These are phyloP conservation scores for Clarias magur DNA, from an alignment of 2,113 vertebrate species.

Conservation along the genomic window DNA sequence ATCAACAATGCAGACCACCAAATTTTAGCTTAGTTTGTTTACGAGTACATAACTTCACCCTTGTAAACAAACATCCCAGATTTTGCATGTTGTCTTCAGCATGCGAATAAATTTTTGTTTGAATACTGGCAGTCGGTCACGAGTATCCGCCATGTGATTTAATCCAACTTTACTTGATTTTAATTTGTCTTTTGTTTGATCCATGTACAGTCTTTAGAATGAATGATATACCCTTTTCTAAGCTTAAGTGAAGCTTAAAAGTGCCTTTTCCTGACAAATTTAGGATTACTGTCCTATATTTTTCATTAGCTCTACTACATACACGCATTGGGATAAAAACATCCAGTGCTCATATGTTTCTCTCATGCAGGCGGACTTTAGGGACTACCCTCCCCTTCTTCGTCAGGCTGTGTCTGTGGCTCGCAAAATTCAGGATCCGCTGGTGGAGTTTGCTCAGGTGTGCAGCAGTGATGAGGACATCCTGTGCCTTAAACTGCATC, in stretches of 20 bases:
- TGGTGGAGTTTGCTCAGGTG: constrained; percentile 95
- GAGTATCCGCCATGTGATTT: background rate
- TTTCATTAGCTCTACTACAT: background rate
- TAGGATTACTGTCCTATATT: background rate
- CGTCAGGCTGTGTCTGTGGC: constrained; percentile 94
- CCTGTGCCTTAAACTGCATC: constrained; percentile 94
- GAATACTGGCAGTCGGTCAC: background rate
- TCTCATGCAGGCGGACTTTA: constrained; percentile 78
- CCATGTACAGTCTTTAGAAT: background rate
- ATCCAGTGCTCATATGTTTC: background rate
- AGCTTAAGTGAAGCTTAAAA: background rate
- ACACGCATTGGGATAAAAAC: background rate
- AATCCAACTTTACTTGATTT: background rate
- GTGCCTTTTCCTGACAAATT: background rate
- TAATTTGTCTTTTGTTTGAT: background rate
- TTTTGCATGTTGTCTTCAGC: background rate
- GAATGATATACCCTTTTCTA: background rate
- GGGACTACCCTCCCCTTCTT: constrained; percentile 93
- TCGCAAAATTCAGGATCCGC: constrained; percentile 93
- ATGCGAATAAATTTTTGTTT: background rate
- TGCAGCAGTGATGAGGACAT: constrained; percentile 97
- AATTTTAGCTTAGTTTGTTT: background rate
- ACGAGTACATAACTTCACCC: background rate
- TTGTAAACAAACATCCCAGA: background rate
- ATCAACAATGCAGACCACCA: background rate